Evolutionary conservation across 2,797 vertebrate genomes (phyloP).

Genomic region (Vultur gryphus): DNA sequence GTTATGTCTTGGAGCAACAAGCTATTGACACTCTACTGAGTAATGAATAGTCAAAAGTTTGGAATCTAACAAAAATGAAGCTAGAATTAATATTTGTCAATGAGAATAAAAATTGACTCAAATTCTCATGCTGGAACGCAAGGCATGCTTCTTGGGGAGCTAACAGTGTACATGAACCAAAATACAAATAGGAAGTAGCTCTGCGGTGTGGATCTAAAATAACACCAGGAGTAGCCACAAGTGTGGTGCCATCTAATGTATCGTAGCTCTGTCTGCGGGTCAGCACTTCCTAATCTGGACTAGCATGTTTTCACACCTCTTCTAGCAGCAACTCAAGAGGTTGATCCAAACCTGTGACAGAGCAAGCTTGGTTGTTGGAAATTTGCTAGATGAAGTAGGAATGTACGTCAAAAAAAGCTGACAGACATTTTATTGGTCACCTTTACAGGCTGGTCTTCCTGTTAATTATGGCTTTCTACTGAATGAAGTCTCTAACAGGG

Average conservation of each 20-base stretch:
- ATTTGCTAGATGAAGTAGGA: background rate
- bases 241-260: background rate
- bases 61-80: background rate
- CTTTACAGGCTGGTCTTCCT: background rate
- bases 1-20: background rate
- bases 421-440: background rate
- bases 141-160: background rate
- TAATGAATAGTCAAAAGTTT: background rate
- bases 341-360: background rate
- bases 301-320: background rate
- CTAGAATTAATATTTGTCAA: background rate
- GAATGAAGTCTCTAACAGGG: background rate
- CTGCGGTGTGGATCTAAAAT: background rate
- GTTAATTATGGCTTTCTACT: background rate
- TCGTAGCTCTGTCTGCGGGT: background rate
- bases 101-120: background rate
- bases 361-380: background rate
- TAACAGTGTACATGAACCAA: background rate
- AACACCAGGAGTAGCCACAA: background rate
- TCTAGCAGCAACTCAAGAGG: background rate
- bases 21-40: background rate
- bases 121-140: background rate
- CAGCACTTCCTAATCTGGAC: background rate
- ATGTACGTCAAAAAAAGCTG: background rate
- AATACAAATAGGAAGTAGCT: background rate